These are phyloP conservation scores for Momotus momota DNA, from an alignment of 2,797 vertebrate species.

Conservation along the genomic window DNA sequence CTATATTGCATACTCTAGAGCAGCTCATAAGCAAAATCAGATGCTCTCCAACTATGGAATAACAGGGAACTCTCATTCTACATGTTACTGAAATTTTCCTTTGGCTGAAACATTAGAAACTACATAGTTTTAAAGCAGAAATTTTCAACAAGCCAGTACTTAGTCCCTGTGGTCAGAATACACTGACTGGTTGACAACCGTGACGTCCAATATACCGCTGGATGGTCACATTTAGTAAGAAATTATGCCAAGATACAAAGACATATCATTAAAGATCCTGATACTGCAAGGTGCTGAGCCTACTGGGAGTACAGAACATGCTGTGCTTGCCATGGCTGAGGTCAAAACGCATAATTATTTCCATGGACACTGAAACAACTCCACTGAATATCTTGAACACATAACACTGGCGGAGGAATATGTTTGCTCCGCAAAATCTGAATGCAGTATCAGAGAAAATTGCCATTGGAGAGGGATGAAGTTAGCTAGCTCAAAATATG, in stretches of 20 bases:
- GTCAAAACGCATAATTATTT: not conserved
- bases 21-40: not conserved
- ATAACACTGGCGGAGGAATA: not conserved
- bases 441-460: not conserved
- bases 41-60: not conserved
- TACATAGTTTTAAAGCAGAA: not conserved
- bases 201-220: not conserved
- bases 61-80: not conserved
- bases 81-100: not conserved
- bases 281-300: not conserved
- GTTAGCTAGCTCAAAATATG: not conserved
- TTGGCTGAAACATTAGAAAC: not conserved
- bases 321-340: not conserved
- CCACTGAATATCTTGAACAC: not conserved
- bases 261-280: not conserved
- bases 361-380: not conserved
- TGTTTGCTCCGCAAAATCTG: not conserved
- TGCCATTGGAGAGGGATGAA: not conserved
- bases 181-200: not conserved
- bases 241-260: not conserved
- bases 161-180: not conserved
- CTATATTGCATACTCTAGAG: not conserved
- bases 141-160: not conserved
- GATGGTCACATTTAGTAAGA: not conserved
- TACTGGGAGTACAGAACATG: not conserved